Conservation (phyloP, 2,797 vertebrate genomes). For the Sandelia bainsii region DNA sequence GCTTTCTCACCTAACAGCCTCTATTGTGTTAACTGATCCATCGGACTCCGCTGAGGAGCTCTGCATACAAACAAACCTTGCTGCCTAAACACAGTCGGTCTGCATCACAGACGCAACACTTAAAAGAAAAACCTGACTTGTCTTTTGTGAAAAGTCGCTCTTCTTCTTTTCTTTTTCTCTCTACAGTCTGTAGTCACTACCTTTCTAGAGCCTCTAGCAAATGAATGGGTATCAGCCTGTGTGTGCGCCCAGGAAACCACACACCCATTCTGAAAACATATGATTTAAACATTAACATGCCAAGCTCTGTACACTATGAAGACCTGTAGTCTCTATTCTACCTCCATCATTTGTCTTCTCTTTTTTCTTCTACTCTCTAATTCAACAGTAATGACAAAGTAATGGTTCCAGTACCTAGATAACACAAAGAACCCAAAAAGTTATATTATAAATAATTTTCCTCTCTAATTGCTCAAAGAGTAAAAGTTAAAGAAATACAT, state of each 20-base stretch:
- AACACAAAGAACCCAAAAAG: not conserved
- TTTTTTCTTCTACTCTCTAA: not conserved
- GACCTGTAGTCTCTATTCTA: not conserved
- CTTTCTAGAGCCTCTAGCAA: constrained; percentile 48
- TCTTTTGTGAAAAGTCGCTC: constrained; percentile 11
- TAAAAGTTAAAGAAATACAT: constrained; percentile 21
- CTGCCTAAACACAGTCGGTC: constrained; percentile 32
- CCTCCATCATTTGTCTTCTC: constrained; percentile 23
- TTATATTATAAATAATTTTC: not conserved
- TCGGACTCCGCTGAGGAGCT: constrained; percentile 59
- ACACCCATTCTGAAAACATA: constrained; percentile 53
- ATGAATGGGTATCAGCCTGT: constrained; percentile 62
- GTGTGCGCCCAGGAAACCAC: constrained; percentile 39
- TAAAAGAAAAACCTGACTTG: constrained; percentile 29
- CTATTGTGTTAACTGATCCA: constrained; percentile 74
- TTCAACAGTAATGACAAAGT: constrained; percentile 18
- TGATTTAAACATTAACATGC: constrained; percentile 66
- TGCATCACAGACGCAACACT: constrained; percentile 10
- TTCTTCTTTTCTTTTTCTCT: constrained; percentile 11
- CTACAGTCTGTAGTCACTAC: constrained; percentile 26
- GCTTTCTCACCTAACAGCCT: constrained; percentile 53
- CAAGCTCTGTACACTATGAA: constrained; percentile 24
- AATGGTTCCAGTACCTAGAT: not conserved
- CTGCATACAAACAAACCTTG: constrained; percentile 55
- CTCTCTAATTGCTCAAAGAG: not conserved